phyloP scores from a whole-genome alignment of 2,797 vertebrate species.

The Sternotherus odoratus region DNA sequence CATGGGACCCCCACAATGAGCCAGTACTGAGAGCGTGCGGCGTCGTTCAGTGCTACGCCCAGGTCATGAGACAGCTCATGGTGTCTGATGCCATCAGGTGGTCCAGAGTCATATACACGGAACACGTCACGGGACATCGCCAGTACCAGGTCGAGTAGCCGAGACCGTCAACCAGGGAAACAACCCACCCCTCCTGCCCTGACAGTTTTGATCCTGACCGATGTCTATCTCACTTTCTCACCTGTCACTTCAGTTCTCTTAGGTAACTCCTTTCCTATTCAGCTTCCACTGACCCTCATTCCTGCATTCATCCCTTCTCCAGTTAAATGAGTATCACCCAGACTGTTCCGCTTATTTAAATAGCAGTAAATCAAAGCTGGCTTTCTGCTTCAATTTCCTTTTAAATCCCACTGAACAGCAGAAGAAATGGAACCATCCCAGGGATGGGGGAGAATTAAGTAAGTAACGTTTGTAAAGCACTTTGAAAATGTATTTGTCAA shows the following conservation, averaged over 20 bases:
- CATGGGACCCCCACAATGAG: no score
- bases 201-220: not conserved
- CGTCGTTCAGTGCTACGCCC: no score
- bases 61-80: no score
- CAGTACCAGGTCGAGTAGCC: no score
- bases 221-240: not conserved
- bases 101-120: no score
- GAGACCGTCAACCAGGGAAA: no score
- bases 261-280: not conserved
- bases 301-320: constrained; percentile 30
- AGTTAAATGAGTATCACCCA: not conserved
- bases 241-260: not conserved
- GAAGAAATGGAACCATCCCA: not conserved
- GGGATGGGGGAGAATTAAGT: not conserved
- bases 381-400: constrained; percentile 15
- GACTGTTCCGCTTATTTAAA: not conserved
- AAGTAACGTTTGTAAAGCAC: not conserved
- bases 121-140: no score
- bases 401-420: not conserved
- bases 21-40: no score
- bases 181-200: no score
- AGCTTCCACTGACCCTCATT: constrained; percentile 38
- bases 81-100: no score
- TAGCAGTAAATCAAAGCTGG: not conserved
- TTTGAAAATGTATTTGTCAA: not conserved